phyloP scores from a whole-genome alignment of 2,113 vertebrate species.

The Syrmaticus mikado region DNA sequence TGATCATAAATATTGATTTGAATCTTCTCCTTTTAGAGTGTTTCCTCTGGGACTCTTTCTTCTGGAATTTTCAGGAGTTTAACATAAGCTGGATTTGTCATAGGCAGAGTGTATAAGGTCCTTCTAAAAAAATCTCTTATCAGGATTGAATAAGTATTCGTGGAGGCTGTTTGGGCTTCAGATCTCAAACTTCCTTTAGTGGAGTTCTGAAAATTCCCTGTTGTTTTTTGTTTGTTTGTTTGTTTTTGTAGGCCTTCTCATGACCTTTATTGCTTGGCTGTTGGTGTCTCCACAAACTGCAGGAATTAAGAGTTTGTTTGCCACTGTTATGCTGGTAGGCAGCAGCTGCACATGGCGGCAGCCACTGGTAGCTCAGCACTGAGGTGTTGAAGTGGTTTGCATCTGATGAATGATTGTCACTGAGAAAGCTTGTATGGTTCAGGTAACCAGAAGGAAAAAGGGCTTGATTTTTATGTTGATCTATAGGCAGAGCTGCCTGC shows the following conservation, averaged over 20 bases:
- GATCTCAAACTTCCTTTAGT: neutral
- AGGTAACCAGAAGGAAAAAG: neutral
- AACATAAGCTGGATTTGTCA: neutral
- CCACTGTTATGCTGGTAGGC: neutral
- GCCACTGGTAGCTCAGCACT: neutral
- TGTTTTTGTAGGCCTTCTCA: neutral
- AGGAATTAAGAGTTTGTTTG: neutral
- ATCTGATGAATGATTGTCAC: neutral
- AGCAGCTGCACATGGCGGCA: neutral
- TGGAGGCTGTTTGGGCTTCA: neutral
- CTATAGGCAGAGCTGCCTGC: neutral
- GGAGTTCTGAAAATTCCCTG: neutral
- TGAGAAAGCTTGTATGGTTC: neutral
- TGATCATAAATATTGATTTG: neutral
- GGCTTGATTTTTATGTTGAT: neutral
- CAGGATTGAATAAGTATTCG: neutral
- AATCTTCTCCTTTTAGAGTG: neutral
- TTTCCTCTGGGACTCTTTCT: neutral
- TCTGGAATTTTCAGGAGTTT: neutral
- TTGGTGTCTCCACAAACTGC: neutral
- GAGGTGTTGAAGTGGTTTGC: neutral
- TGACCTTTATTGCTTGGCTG: neutral
- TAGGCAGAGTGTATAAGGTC: neutral
- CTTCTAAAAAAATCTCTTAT: neutral
- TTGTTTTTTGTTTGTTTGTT: neutral